Conservation (phyloP, 2,113 vertebrate genomes). For the Ciconia stormi region DNA sequence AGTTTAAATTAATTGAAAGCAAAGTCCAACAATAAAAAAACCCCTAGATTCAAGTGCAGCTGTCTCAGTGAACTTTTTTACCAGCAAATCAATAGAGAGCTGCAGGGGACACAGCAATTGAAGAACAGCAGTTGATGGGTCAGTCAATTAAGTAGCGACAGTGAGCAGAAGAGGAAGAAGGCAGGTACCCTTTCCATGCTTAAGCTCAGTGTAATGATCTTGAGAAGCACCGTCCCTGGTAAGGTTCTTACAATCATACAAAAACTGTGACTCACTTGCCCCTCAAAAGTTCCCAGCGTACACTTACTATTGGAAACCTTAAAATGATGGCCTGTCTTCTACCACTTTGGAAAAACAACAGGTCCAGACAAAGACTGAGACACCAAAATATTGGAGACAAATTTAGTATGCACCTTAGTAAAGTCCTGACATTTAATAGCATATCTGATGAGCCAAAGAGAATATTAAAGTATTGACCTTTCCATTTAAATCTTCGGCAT, state of each 20-base stretch:
- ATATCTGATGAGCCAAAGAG: not conserved
- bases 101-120: not conserved
- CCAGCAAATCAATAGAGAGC: constrained; percentile 43
- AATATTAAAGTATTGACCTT: constrained; percentile 43
- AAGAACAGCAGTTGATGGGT: not conserved
- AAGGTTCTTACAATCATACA: not conserved
- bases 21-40: constrained; percentile 24
- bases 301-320: not conserved
- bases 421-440: constrained; percentile 34
- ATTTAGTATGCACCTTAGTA: not conserved
- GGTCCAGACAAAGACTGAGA: not conserved
- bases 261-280: not conserved
- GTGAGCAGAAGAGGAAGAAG: not conserved
- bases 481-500: not conserved
- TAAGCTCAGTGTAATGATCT: not conserved
- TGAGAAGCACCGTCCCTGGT: not conserved
- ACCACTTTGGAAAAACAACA: not conserved
- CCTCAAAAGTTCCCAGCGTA: not conserved
- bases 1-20: not conserved
- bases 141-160: constrained; percentile 34
- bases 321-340: not conserved
- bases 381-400: not conserved
- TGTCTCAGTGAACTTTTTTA: not conserved
- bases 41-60: not conserved
- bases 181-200: not conserved